These are phyloP conservation scores for Popillia japonica DNA, from an alignment of 1,140 invertebrate genomes.

Conservation along the genomic window DNA sequence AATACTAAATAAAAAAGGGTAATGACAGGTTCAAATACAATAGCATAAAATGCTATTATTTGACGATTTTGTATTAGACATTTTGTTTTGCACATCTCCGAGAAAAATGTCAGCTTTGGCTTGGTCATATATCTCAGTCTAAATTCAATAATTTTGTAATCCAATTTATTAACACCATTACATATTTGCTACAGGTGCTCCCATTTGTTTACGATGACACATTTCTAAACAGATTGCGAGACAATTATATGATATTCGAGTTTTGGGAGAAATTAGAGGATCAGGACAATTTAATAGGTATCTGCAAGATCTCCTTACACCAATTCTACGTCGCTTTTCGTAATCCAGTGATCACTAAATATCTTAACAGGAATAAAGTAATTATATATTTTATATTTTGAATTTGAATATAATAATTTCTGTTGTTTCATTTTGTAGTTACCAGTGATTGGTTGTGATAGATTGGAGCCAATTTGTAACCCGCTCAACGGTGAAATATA, in stretches of 20 bases:
- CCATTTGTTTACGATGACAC: slow-evolving; percentile 66
- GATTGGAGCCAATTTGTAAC: slow-evolving; percentile 65
- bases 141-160: too few species aligned
- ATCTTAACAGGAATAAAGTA: slow-evolving; percentile 38
- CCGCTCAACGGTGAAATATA: slow-evolving; percentile 59
- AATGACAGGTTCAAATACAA: too few species aligned
- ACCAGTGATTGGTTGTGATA: slow-evolving; percentile 69
- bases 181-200: slow-evolving; percentile 20
- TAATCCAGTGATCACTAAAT: slow-evolving; percentile 65
- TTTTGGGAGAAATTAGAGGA: slow-evolving; percentile 61
- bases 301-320: slow-evolving; percentile 67
- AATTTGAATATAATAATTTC: slow-evolving; percentile 15
- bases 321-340: slow-evolving; percentile 69
- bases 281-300: slow-evolving; percentile 62
- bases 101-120: too few species aligned
- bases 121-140: too few species aligned
- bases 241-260: slow-evolving; percentile 67
- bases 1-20: too few species aligned
- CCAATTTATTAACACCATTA: neutral
- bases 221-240: slow-evolving; percentile 64
- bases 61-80: too few species aligned
- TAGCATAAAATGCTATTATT: too few species aligned
- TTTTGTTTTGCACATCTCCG: too few species aligned
- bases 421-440: slow-evolving; percentile 58
- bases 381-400: neutral